These are phyloP conservation scores for Capreolus pygargus DNA, from an alignment of 2,113 vertebrate species.

Conservation along the genomic window DNA sequence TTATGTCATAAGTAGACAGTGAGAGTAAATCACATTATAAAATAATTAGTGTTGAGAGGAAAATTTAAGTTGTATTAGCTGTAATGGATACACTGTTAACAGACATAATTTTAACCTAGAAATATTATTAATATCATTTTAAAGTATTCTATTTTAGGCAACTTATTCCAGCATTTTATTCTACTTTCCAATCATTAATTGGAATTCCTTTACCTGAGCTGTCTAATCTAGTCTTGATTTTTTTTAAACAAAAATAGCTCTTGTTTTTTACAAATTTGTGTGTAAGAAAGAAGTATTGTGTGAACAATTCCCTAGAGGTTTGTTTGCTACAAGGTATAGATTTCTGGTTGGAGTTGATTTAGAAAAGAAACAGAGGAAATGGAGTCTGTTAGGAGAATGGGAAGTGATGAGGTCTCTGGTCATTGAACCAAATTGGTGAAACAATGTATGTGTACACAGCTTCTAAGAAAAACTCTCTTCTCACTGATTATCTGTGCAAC, in stretches of 20 bases:
- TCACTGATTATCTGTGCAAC: not conserved
- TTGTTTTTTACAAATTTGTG: not conserved
- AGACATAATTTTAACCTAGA: not conserved
- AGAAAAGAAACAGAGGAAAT: not conserved
- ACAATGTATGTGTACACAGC: not conserved
- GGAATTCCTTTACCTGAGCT: not conserved
- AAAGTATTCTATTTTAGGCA: not conserved
- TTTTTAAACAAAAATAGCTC: not conserved
- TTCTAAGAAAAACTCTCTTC: not conserved
- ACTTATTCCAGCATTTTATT: not conserved
- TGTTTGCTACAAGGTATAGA: not conserved
- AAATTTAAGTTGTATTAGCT: not conserved
- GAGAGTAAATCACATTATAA: not conserved
- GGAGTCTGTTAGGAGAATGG: not conserved
- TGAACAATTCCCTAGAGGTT: not conserved
- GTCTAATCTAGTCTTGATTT: not conserved
- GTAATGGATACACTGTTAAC: not conserved
- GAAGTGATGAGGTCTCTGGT: not conserved
- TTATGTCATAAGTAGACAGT: not conserved
- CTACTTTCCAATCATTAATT: not conserved
- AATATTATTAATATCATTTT: not conserved
- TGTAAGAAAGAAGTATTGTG: not conserved
- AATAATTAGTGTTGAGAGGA: not conserved
- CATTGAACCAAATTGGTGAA: not conserved
- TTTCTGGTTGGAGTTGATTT: not conserved